Conservation (phyloP, 2,113 vertebrate species). For the Tragelaphus scriptus region DNA sequence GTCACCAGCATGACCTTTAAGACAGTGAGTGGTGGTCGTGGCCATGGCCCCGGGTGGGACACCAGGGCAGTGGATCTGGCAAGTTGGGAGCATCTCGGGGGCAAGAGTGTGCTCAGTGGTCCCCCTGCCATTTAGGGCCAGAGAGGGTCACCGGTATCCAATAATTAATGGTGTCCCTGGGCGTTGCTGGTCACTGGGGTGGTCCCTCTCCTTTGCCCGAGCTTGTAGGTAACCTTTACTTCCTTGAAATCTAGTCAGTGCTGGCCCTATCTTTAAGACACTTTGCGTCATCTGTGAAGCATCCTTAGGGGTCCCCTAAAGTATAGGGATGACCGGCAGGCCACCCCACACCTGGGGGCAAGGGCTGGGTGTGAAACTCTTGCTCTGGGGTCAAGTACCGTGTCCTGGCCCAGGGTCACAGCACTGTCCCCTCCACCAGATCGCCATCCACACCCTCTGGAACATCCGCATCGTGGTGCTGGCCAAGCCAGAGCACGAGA, state of each 20-base stretch:
- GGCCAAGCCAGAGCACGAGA: slow-evolving; percentile 95
- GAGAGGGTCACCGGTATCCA: not conserved
- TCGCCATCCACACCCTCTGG: slow-evolving; percentile 95
- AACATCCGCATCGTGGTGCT: slow-evolving; percentile 94
- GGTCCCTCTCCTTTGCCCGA: no score
- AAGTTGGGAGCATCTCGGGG: not conserved
- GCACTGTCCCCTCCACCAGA: slow-evolving; percentile 73
- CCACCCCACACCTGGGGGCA: fast-evolving
- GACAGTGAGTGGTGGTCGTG: slow-evolving; percentile 79
- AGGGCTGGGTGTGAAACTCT: not conserved
- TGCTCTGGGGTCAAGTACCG: not conserved
- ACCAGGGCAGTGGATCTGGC: fast-evolving
- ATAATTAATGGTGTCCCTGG: not conserved
- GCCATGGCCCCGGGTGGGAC: fast-evolving
- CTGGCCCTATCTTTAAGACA: not conserved
- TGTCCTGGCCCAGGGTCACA: not conserved
- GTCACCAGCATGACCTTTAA: slow-evolving; percentile 96
- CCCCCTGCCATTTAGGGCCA: not conserved
- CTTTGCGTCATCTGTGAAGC: not conserved
- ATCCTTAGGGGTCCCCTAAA: not conserved
- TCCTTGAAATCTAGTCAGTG: not conserved
- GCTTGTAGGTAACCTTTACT: not conserved
- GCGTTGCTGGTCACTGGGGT: fast-evolving
- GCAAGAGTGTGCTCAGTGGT: not conserved
- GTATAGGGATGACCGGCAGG: not conserved